Evolutionary conservation across 1,140 invertebrate genomes (phyloP).

Genomic region (Bombus sylvicola): DNA sequence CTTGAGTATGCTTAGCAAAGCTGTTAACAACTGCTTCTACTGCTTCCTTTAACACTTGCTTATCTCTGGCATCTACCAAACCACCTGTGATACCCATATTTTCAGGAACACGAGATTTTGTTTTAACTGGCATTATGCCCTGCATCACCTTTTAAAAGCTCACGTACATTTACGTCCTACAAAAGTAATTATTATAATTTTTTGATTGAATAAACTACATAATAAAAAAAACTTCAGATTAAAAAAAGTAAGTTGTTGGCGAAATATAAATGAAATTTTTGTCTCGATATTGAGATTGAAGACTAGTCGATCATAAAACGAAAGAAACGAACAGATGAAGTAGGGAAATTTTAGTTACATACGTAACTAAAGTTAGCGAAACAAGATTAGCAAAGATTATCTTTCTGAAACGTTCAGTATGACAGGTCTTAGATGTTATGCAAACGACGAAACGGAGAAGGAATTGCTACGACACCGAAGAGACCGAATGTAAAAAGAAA

Average conservation of each 20-base stretch:
- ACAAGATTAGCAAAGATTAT: constrained; percentile 38
- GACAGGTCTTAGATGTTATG: constrained; percentile 40
- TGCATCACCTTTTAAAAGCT: constrained; percentile 73
- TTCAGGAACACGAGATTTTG: constrained; percentile 79
- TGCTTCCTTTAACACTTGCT: constrained; percentile 89
- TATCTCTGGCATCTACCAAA: constrained; percentile 85
- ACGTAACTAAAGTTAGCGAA: constrained; percentile 32
- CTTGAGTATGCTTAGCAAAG: constrained; percentile 90
- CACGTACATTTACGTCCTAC: constrained; percentile 70
- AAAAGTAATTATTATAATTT: constrained; percentile 31
- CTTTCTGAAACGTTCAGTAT: constrained; percentile 26
- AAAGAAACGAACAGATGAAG: background rate
- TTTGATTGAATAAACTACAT: background rate
- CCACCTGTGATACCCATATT: constrained; percentile 80
- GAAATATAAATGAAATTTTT: background rate
- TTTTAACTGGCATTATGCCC: constrained; percentile 81
- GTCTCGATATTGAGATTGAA: background rate
- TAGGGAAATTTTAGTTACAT: background rate
- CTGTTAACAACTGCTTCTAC: constrained; percentile 91
- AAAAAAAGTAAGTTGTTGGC: background rate
- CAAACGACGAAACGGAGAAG: constrained; percentile 16
- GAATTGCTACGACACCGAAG: constrained; percentile 26
- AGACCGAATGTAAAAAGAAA: constrained; percentile 43
- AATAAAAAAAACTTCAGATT: constrained; percentile 1
- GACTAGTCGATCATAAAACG: background rate